Percentiles rank a stretch among this genome's conserved stretches.
Evolutionary conservation across 2,888 invertebrate genomes (phyloP).

Genomic region (Pristionchus entomophagus): DNA sequence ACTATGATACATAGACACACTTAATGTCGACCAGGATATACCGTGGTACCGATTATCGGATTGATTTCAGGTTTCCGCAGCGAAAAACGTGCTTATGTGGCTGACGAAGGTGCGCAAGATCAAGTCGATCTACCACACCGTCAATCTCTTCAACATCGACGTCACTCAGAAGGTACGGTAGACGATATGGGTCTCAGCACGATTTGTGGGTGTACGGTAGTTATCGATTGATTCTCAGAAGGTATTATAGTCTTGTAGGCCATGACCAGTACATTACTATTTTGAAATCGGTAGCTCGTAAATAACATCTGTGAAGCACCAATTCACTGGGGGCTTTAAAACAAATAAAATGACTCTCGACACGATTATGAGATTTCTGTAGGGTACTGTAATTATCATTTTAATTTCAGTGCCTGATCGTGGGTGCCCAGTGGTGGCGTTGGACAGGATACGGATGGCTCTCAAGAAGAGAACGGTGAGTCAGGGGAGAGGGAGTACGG

Average conservation of each 20-base stretch:
- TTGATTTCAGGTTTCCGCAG: conserved; percentile 90
- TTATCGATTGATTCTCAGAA: conserved; percentile 42
- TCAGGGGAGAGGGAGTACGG: not conserved
- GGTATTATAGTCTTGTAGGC: too few species aligned
- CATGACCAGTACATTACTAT: too few species aligned
- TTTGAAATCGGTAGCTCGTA: too few species aligned
- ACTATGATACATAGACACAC: too few species aligned
- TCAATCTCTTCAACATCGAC: conserved; percentile 98
- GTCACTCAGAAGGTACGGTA: conserved; percentile 85
- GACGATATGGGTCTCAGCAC: not conserved
- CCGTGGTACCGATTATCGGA: too few species aligned
- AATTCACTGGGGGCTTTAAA: too few species aligned
- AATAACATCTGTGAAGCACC: too few species aligned
- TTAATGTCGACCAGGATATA: too few species aligned
- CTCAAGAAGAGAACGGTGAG: conserved; percentile 90
- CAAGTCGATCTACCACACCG: conserved; percentile 97
- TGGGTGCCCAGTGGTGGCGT: conserved; percentile 91
- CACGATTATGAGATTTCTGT: too few species aligned
- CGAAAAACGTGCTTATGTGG: conserved; percentile 99
- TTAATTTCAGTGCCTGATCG: conserved; percentile 88
- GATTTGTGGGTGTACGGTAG: not conserved
- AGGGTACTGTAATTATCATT: too few species aligned
- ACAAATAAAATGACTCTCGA: too few species aligned
- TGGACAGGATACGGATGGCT: conserved; percentile 93
- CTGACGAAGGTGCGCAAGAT: conserved; percentile 96